A percentile compares a stretch with the other conserved stretches of the same genome.
These are phyloP conservation scores for Temnothorax longispinosus DNA, from an alignment of 1,140 invertebrate species.

Conservation along the genomic window DNA sequence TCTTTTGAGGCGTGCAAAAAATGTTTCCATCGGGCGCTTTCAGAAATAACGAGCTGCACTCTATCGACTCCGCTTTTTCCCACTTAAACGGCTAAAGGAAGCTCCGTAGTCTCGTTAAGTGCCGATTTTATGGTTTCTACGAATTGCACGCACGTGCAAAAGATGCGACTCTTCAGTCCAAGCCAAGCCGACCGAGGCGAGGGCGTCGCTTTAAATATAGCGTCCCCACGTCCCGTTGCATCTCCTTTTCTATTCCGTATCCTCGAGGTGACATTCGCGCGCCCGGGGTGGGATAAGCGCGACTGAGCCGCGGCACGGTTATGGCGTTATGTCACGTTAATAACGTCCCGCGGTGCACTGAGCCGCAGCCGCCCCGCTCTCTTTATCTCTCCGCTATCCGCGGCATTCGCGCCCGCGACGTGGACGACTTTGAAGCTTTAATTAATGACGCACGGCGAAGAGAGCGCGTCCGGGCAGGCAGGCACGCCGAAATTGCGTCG, in stretches of 20 bases:
- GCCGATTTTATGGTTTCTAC: constrained; percentile 68
- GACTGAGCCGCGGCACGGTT: constrained; percentile 53
- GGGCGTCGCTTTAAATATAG: constrained; percentile 77
- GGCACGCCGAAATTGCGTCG: constrained; percentile 72
- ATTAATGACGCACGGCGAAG: constrained; percentile 73
- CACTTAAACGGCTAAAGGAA: constrained; percentile 38
- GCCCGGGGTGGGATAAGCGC: not conserved
- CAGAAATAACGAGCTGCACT: constrained; percentile 26
- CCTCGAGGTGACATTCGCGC: constrained; percentile 37
- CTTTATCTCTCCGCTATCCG: constrained; percentile 74
- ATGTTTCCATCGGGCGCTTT: not conserved
- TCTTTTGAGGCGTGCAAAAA: constrained; percentile 2
- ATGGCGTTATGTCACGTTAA: constrained; percentile 80
- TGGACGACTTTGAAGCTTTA: constrained; percentile 78
- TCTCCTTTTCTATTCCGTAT: constrained; percentile 65
- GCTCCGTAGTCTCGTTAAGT: constrained; percentile 68
- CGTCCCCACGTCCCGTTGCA: constrained; percentile 45
- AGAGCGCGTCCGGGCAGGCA: constrained; percentile 5
- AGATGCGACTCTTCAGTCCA: constrained; percentile 59
- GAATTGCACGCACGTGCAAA: constrained; percentile 73
- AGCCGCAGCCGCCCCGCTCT: constrained; percentile 49
- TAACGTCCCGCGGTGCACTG: constrained; percentile 69
- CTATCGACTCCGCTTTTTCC: constrained; percentile 32
- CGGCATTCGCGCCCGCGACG: constrained; percentile 70
- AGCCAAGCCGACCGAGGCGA: constrained; percentile 45